Evolutionary conservation across 2,888 invertebrate genomes (phyloP).

Genomic region (Protonemura montana): DNA sequence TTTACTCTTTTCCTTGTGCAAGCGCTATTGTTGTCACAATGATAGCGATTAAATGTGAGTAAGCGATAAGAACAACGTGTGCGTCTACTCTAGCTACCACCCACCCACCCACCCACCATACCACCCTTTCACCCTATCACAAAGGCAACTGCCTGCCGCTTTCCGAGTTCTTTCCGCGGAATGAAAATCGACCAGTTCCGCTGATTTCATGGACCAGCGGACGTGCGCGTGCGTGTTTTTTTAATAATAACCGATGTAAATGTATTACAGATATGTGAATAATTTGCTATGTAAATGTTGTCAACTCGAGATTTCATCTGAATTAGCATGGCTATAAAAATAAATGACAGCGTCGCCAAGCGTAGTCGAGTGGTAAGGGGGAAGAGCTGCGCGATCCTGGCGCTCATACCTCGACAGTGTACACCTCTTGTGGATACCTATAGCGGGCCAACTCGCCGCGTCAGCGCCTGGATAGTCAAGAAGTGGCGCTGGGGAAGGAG

Average conservation of each 20-base stretch:
- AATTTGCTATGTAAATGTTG: constrained; percentile 5
- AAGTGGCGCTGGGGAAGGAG: not conserved
- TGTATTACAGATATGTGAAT: constrained; percentile 12
- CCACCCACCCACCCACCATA: too few relatives aligned
- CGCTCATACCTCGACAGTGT: not conserved
- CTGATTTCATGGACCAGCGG: not conserved
- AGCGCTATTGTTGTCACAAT: not conserved
- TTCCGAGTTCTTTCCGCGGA: not conserved
- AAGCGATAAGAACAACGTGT: not conserved
- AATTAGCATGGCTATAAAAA: not conserved
- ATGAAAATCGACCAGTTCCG: not conserved
- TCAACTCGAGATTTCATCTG: not conserved
- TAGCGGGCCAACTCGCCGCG: too few relatives aligned
- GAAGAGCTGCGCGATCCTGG: not conserved
- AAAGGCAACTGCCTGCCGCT: not conserved
- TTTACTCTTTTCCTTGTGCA: not conserved
- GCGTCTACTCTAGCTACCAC: not conserved
- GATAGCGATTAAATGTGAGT: not conserved
- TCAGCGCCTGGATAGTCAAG: not conserved
- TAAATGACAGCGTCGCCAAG: not conserved
- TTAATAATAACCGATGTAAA: not conserved
- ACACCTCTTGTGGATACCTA: too few relatives aligned
- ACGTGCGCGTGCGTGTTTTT: not conserved
- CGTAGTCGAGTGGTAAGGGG: not conserved
- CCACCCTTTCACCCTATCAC: too few relatives aligned